Evolutionary conservation across 2,888 invertebrate species (phyloP).

Genomic region (Ectemnius lituratus): DNA sequence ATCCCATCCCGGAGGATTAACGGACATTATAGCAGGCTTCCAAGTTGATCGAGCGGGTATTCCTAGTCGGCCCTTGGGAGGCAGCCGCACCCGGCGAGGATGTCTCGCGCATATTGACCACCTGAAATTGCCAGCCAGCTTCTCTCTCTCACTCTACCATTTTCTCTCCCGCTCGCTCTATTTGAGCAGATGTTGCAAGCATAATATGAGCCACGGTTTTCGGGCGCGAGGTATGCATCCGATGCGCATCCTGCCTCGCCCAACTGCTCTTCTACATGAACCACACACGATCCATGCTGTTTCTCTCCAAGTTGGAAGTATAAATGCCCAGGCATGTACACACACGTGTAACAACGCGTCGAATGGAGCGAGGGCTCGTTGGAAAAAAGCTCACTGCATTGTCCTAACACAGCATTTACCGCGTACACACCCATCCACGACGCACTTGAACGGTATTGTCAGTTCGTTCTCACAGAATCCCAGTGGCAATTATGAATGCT

Average conservation of each 20-base stretch:
- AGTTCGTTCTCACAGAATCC: too few relatives aligned
- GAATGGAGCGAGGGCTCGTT: too few relatives aligned
- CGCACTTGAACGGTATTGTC: too few relatives aligned
- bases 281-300: too few relatives aligned
- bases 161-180: constrained; percentile 33
- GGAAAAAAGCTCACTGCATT: too few relatives aligned
- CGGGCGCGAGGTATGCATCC: constrained; percentile 21
- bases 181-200: constrained; percentile 57
- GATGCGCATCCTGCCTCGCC: constrained; percentile 25
- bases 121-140: constrained; percentile 51
- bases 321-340: too few relatives aligned
- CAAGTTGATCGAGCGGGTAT: constrained; percentile 50
- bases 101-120: constrained; percentile 61
- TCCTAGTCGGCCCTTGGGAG: constrained; percentile 8
- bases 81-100: constrained; percentile 28
- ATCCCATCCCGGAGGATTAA: constrained; percentile 48
- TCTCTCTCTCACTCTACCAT: too few relatives aligned
- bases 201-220: constrained; percentile 53
- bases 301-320: too few relatives aligned
- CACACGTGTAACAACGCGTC: too few relatives aligned
- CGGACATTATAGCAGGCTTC: constrained; percentile 47
- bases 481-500: too few relatives aligned
- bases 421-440: too few relatives aligned
- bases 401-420: too few relatives aligned
- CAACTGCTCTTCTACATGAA: constrained; percentile 8